Base-by-base conservation (phyloP, 2,888 invertebrate genomes). In the Leptinotarsa tumamoca region DNA sequence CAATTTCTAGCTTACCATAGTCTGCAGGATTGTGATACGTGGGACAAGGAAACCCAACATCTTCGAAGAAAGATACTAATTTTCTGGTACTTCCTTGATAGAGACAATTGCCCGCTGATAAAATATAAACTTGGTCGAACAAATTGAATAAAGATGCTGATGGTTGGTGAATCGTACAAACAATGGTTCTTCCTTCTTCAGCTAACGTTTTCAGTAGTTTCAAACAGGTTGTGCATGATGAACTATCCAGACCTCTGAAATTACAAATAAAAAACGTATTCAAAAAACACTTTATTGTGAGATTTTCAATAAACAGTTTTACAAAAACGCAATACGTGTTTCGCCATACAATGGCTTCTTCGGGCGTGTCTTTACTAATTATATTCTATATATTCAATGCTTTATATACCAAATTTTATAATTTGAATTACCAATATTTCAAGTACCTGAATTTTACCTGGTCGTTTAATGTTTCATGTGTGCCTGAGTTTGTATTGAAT, bases 141-240 rank as follows among this genome's bases (percentile, higher is more conserved):
- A 96, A 92, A 84, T 95, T 93, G 89, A 96, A 98, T 61, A 98
- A 90, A 18, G 95, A 93, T 0, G 98, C 97, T 61, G 96, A 94
- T 0, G 98, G 98, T 86, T 98, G 98, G 89, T 98, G 98, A 77
- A 98, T 97, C 13, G 98, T 98, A 87, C 98, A 98, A 63, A 98
- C 93, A 73, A 98, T 94, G 2, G 97, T 98, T 52, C 97, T 91
- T 0, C 98, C 98, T 83, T 93, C 93, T 21, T 91, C 90, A 0
- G 97, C 95, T 75, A 98, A 88, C 7, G 91, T 90, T 85, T 95
- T 94, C 73, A 98, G 89, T 87, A 97, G 89, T 70, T 92, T 91
- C 76, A 98, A 92, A 85, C 96, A 96, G 85, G 97, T 96, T 72
- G 91, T 90, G 71, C 97, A 96, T 0, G 97, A 94, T 17, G 94